Base-by-base conservation (phyloP, 2,113 vertebrate genomes). In the Paedocypris sp. region DNA sequence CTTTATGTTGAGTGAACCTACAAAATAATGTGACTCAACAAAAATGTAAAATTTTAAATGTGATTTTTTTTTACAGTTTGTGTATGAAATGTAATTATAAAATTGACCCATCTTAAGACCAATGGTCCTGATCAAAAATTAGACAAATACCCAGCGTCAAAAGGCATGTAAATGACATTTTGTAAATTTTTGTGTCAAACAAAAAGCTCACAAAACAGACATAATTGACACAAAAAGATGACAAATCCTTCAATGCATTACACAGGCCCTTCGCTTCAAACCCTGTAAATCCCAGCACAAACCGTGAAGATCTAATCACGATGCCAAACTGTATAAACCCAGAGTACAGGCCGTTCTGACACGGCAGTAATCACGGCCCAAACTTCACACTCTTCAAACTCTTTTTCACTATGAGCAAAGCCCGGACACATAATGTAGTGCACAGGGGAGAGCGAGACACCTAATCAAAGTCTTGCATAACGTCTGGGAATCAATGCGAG, bases 381-480 rank as follows among this genome's bases (percentile, higher is more conserved):
- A n/a, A 29, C 45, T 43, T 50, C 20, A 57, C 54, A 60, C 7
- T 39, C 10, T 47, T 58, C 46, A 13, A 66, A 50, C 28, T 41
- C 45, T 7, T 25, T 49, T 57, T 50, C 28, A 59, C 38, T 22
- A 23, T 66, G 53, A 59, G 54, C 23, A 49, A 66, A 43, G 26
- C 41, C 35, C 31, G 45, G 16, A 46, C 26, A 28, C 36, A 51
- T 39, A 39, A 11, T 29, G 32, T 41, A 57, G 41, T 3, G 41
- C 64, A 52, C 31, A 60, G 38, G 31, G 26, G 53, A 57, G 36
- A 57, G 53, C 53, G 43, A 31, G 53, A 36, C 22, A 57, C 53
- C 53, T 57, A 57, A 57, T 57, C 53, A 57, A 43, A 57, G 53
- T 38, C 38, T 57, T 57, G 38, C 53, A 57, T 57, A 57, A 57